A percentile compares a stretch with the other conserved stretches of the same genome.
Conservation (phyloP, 2,888 invertebrate genomes). For the Sesia apiformis region DNA sequence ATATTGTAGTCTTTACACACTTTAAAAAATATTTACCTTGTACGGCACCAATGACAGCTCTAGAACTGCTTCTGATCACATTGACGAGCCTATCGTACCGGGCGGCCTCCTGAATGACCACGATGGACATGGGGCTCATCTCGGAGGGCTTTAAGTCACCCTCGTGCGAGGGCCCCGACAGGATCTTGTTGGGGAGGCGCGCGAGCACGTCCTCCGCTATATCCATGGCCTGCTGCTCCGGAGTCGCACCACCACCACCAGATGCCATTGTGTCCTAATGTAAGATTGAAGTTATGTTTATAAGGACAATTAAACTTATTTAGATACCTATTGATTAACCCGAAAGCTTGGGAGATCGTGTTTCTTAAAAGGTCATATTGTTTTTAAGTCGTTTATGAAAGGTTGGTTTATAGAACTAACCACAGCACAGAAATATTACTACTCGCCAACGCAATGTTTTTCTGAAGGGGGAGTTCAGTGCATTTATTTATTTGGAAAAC, state of each 20-base stretch:
- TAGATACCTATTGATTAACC: too few species aligned
- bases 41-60: conserved; percentile 88
- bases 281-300: too few species aligned
- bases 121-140: conserved; percentile 94
- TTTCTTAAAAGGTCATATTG: too few species aligned
- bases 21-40: conserved; percentile 76
- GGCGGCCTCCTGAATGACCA: conserved; percentile 90
- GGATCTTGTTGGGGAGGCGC: conserved; percentile 82
- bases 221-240: conserved; percentile 86
- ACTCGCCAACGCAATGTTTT: too few species aligned
- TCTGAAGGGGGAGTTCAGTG: too few species aligned
- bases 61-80: conserved; percentile 83
- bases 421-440: too few species aligned
- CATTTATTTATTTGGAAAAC: too few species aligned
- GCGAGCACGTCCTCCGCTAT: conserved; percentile 86
- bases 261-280: conserved; percentile 76
- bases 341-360: too few species aligned
- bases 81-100: conserved; percentile 84
- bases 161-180: conserved; percentile 77
- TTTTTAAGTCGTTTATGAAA: too few species aligned
- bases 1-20: too few species aligned
- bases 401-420: too few species aligned
- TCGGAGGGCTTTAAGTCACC: conserved; percentile 84
- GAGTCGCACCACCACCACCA: conserved; percentile 77
- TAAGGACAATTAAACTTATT: too few species aligned